phyloP scores from a whole-genome alignment of 2,797 vertebrate genomes.

The Dromococcyx pavoninus region DNA sequence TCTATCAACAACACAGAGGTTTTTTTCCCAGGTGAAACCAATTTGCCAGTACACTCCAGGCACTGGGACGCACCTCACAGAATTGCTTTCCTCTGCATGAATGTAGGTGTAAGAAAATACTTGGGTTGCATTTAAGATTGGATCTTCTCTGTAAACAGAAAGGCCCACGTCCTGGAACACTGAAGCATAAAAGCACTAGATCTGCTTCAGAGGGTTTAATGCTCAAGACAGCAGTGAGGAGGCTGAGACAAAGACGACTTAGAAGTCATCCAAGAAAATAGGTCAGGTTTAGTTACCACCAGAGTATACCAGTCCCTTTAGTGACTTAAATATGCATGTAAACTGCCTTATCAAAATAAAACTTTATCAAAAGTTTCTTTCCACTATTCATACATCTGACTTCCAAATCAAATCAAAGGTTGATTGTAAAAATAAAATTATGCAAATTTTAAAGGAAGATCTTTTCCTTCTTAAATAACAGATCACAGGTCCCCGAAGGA shows the following conservation, averaged over 20 bases:
- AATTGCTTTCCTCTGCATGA: neutral
- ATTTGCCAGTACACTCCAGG: too few species aligned
- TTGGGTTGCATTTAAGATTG: neutral
- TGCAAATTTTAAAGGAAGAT: neutral
- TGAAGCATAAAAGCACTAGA: neutral
- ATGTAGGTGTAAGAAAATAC: neutral
- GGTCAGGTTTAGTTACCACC: neutral
- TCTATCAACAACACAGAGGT: accelerated
- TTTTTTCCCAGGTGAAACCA: neutral
- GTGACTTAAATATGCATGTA: neutral
- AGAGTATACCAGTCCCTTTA: neutral
- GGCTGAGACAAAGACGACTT: neutral
- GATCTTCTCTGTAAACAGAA: neutral
- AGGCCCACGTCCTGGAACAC: neutral
- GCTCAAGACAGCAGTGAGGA: neutral
- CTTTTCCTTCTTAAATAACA: neutral
- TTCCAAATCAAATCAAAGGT: neutral
- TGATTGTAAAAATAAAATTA: neutral
- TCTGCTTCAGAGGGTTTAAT: neutral
- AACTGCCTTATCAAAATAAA: neutral
- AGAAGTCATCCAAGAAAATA: neutral
- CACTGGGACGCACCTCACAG: neutral
- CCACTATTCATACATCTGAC: neutral
- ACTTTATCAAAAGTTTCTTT: too few species aligned
- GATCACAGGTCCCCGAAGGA: neutral